These are phyloP conservation scores for Megaptera novaeangliae DNA, from an alignment of 2,113 vertebrate genomes.

Conservation along the genomic window DNA sequence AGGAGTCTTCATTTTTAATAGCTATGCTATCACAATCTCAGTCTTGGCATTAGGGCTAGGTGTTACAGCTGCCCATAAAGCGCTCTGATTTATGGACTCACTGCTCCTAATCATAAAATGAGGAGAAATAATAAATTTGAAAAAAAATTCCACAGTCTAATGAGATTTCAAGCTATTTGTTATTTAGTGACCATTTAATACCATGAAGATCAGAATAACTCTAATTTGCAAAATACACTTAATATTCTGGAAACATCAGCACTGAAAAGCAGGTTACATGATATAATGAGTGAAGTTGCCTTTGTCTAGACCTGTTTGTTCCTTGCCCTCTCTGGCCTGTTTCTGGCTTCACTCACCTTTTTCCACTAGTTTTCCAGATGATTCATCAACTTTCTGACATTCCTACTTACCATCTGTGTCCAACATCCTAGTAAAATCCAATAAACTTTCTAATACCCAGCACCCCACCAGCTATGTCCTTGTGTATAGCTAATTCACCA, in stretches of 20 bases:
- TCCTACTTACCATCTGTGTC: conserved; percentile 38
- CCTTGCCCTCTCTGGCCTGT: conserved; percentile 1
- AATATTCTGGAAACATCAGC: conserved; percentile 28
- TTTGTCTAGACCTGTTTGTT: conserved; percentile 11
- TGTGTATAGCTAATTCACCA: neutral
- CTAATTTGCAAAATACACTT: conserved; percentile 37
- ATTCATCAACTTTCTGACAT: conserved; percentile 61
- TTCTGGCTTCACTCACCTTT: conserved; percentile 59
- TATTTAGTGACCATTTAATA: conserved; percentile 59
- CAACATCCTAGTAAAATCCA: conserved; percentile 53
- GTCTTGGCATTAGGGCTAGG: conserved; percentile 53
- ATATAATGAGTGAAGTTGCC: neutral
- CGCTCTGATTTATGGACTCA: conserved; percentile 57
- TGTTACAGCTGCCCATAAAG: conserved; percentile 53
- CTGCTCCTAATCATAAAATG: conserved; percentile 55
- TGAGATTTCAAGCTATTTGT: conserved; percentile 59
- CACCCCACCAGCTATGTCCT: neutral
- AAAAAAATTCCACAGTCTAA: neutral
- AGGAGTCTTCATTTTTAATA: conserved; percentile 61
- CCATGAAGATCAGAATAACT: conserved; percentile 46
- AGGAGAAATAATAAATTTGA: conserved; percentile 47
- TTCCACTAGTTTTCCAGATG: conserved; percentile 55
- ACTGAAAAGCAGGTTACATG: neutral
- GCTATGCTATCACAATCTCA: conserved; percentile 47
- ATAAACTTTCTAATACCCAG: conserved; percentile 53